Evolutionary conservation across 1,140 invertebrate species (phyloP).

Genomic region (Brachionus asplanchnoidis): DNA sequence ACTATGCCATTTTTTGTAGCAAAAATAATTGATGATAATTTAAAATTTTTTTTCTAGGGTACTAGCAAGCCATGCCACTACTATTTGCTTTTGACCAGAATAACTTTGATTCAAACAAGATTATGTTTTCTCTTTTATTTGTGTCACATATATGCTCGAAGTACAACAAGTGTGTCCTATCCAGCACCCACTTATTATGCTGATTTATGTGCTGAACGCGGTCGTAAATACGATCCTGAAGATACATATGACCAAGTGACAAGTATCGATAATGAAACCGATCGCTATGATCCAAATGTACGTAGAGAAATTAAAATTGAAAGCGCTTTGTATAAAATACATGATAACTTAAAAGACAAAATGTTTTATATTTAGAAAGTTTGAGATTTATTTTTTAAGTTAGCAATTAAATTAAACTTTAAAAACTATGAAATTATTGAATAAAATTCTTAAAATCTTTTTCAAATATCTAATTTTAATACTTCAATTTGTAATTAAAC

Average conservation of each 20-base stretch:
- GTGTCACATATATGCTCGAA: conserved; percentile 81
- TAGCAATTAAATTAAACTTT: background rate
- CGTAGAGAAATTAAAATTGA: background rate
- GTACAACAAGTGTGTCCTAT: conserved; percentile 79
- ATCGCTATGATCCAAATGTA: background rate
- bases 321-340: background rate
- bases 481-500: background rate
- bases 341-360: background rate
- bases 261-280: background rate
- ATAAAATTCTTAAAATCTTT: background rate
- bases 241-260: background rate
- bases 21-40: too few relatives aligned
- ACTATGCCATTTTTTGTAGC: too few relatives aligned
- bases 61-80: conserved; percentile 12
- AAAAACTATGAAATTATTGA: background rate
- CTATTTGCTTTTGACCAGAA: conserved; percentile 22
- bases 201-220: conserved; percentile 77
- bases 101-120: background rate
- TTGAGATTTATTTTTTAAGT: background rate
- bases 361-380: background rate
- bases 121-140: conserved; percentile 70
- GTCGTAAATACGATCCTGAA: conserved; percentile 45
- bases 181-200: conserved; percentile 89
- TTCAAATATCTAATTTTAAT: background rate
- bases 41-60: background rate